Evolutionary conservation across 1,140 invertebrate genomes (phyloP), one percentile per base, ranked within the genome.

Genomic region (Hermetia illucens): DNA sequence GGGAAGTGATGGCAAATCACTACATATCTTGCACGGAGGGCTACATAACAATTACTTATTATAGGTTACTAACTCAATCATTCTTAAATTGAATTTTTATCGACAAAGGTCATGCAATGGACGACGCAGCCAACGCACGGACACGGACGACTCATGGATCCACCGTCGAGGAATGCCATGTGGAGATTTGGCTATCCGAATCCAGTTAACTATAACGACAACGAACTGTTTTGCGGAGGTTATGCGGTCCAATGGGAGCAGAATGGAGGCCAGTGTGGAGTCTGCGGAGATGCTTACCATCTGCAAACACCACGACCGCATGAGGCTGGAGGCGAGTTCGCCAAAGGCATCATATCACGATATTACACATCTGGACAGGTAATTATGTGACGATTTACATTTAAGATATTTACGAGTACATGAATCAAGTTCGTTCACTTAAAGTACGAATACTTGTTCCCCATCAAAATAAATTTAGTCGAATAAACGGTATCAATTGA

Each of bases 161-260:
- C 90, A 0, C 88, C 90, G 2, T 76, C 86, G 0, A 70, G 90
- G 15, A 92, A 93, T 63, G 79, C 79, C 15, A 90, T 91, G 83
- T 95, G 90, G 90, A 66, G 90, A 34, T 86, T 90, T 51, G 90
- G 89, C 2, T 94, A 82, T 62, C 79, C 81, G 2, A 92, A 88
- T 65, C 85, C 88, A 1, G 82, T 89, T 8, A 91, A 95, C 61
- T 94, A 93, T 52, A 89, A 94, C 47, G 91, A 95, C 55, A 94
- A 91, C 46, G 88, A 77, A 49, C 62, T 77, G 5, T 77, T 75
- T 51, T 77, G 75, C 45, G 90, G 91, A 2, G 91, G 90, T 29
- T 83, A 82, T 52, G 72, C 78, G 61, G 82, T 84, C 21, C 87
- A 91, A 58, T 90, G 84, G 80, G 70, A 79, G 44, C 73, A 82